Conservation (phyloP, 1,140 invertebrate species). For the Lerema accius region DNA sequence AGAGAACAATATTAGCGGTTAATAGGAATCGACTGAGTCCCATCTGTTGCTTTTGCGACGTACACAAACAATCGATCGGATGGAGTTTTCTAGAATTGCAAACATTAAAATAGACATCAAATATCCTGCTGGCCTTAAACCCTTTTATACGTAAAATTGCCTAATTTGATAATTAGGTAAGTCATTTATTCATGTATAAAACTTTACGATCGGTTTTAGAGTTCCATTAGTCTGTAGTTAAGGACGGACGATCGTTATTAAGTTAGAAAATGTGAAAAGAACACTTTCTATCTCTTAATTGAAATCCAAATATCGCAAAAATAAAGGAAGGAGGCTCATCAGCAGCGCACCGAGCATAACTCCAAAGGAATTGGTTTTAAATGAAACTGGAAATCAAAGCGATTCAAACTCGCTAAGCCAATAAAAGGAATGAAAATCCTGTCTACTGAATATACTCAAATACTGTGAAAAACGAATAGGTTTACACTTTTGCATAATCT, state of each 20-base stretch:
- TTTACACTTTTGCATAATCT: slow-evolving; percentile 75
- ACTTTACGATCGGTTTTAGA: slow-evolving; percentile 3
- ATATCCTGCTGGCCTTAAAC: no score
- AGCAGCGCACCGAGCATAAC: slow-evolving; percentile 56
- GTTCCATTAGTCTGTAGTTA: slow-evolving; percentile 4
- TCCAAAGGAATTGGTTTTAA: slow-evolving; percentile 35
- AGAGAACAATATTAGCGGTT: slow-evolving; percentile 64
- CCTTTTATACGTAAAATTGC: no score
- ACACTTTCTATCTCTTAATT: slow-evolving; percentile 41
- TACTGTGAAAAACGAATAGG: slow-evolving; percentile 58
- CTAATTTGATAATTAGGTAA: slow-evolving; percentile 19
- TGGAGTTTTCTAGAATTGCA: no score
- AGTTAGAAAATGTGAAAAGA: slow-evolving; percentile 19
- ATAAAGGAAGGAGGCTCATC: slow-evolving; percentile 48
- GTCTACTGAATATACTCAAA: slow-evolving; percentile 43
- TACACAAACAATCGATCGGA: not conserved
- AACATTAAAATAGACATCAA: no score
- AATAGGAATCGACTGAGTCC: slow-evolving; percentile 49
- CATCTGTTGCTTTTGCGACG: slow-evolving; percentile 63
- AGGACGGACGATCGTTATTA: slow-evolving; percentile 7
- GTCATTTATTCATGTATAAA: no score
- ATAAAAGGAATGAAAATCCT: slow-evolving; percentile 36
- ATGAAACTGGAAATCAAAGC: slow-evolving; percentile 38
- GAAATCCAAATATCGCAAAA: slow-evolving; percentile 42
- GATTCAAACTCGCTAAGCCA: slow-evolving; percentile 32